These are phyloP conservation scores for Drepana falcataria DNA, from an alignment of 2,888 invertebrate species.

Conservation along the genomic window DNA sequence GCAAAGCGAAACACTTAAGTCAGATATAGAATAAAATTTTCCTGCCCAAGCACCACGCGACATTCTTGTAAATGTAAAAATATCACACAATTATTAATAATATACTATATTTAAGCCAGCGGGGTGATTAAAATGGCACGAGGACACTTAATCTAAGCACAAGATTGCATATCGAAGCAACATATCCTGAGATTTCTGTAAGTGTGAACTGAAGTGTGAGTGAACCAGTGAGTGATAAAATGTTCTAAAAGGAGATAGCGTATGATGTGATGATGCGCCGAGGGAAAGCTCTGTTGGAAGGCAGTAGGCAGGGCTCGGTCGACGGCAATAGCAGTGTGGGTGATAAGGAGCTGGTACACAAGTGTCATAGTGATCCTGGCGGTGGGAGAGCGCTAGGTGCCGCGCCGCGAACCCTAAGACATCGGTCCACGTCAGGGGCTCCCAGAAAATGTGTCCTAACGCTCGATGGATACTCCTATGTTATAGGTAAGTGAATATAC, in stretches of 20 bases:
- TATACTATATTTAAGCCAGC: constrained; percentile 33
- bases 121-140: constrained; percentile 45
- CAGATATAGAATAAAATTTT: too few species aligned
- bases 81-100: too few species aligned
- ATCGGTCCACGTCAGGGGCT: constrained; percentile 74
- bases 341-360: constrained; percentile 82
- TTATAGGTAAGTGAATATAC: constrained; percentile 84
- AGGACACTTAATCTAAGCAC: constrained; percentile 33
- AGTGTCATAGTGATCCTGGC: constrained; percentile 83
- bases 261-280: constrained; percentile 73
- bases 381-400: constrained; percentile 68
- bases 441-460: constrained; percentile 89
- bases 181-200: constrained; percentile 32
- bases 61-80: constrained; percentile 18
- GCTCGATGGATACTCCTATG: constrained; percentile 91
- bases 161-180: constrained; percentile 48
- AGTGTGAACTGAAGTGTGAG: constrained; percentile 15
- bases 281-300: constrained; percentile 67
- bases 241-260: constrained; percentile 48
- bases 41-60: not conserved
- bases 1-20: too few species aligned
- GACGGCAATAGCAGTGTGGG: constrained; percentile 57
- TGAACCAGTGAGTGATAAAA: constrained; percentile 8
- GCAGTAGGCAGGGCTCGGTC: constrained; percentile 71
- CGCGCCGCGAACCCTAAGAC: constrained; percentile 55